These are phyloP conservation scores for Gobio occitaniae DNA, from an alignment of 2,797 vertebrate genomes.

Conservation along the genomic window DNA sequence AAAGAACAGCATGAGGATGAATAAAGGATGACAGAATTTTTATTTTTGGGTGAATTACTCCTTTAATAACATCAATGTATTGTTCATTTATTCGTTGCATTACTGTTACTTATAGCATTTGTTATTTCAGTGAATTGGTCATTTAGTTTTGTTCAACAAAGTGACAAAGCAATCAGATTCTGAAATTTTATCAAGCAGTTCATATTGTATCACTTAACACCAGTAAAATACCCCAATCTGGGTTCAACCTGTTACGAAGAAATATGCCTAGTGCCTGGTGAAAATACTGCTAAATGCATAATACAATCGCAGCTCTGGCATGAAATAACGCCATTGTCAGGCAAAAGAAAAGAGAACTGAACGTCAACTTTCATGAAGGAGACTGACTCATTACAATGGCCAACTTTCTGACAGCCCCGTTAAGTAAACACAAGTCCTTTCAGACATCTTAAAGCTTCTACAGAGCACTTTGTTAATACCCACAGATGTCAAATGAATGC, in stretches of 20 bases:
- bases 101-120: background rate
- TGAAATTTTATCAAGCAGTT: background rate
- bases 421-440: constrained; percentile 20
- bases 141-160: background rate
- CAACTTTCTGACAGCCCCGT: background rate
- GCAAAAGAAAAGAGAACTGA: constrained; percentile 1
- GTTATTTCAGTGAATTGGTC: background rate
- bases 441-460: constrained; percentile 20
- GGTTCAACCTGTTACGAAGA: constrained; percentile 19
- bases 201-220: constrained; percentile 23
- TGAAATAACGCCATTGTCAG: background rate
- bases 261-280: background rate
- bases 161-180: background rate
- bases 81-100: background rate
- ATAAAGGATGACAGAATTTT: background rate
- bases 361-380: background rate
- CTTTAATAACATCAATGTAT: background rate
- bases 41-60: background rate
- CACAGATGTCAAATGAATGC: constrained; percentile 13
- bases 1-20: background rate
- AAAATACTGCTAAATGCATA: constrained; percentile 21
- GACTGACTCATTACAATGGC: background rate
- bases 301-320: background rate
- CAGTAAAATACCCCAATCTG: constrained; percentile 20
- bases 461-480: constrained; percentile 19